Conservation (phyloP, 2,888 invertebrate genomes). For the Eueremaeus valkanovi region DNA sequence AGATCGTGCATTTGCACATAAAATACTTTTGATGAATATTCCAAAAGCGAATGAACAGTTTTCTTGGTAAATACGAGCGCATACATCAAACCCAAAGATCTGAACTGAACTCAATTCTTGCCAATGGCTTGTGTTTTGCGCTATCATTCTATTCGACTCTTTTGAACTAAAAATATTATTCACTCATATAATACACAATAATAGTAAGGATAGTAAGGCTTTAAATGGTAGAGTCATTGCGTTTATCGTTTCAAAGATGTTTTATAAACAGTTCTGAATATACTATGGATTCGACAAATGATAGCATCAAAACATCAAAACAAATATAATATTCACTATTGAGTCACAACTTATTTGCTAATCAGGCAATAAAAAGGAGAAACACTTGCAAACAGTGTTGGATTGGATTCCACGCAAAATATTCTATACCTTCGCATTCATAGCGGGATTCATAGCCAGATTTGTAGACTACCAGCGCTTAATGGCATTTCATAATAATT, state of each 20-base stretch:
- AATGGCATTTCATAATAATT: too few relatives aligned
- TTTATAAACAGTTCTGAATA: background rate
- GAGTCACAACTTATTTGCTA: conserved; percentile 6
- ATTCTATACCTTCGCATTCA: background rate
- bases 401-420: conserved; percentile 11
- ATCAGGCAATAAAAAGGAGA: conserved; percentile 17
- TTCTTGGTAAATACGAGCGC: background rate
- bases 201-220: background rate
- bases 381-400: background rate
- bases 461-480: too few relatives aligned
- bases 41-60: background rate
- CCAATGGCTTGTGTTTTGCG: background rate
- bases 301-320: background rate
- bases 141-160: background rate
- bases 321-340: background rate
- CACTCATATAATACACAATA: too few relatives aligned
- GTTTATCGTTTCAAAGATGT: background rate
- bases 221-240: conserved; percentile 4
- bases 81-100: background rate
- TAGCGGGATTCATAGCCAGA: background rate
- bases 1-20: conserved; percentile 28
- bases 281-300: background rate
- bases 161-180: background rate
- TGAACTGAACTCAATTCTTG: background rate
- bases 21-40: conserved; percentile 33